Evolutionary conservation across 1,140 invertebrate species (phyloP).

Genomic region (Phortica variegata): DNA sequence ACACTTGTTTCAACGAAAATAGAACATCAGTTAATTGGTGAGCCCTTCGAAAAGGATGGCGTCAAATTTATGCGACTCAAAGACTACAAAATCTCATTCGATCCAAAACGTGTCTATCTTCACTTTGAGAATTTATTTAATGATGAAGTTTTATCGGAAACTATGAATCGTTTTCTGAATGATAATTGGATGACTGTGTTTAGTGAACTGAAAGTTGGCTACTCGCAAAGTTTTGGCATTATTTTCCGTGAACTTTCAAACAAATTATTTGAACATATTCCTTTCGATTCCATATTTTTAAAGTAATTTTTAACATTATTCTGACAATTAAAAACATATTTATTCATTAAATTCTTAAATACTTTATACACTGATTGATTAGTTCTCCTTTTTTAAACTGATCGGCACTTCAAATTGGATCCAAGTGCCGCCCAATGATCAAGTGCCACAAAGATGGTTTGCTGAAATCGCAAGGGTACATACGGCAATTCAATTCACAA

Average conservation of each 20-base stretch:
- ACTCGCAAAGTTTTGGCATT: conserved; percentile 64
- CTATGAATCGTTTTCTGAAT: conserved; percentile 66
- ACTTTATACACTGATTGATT: too few species aligned
- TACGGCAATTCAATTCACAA: too few species aligned
- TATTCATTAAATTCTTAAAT: too few species aligned
- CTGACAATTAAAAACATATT: too few species aligned
- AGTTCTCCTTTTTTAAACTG: too few species aligned
- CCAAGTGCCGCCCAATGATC: too few species aligned
- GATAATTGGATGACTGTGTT: conserved; percentile 68
- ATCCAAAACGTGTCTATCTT: conserved; percentile 60
- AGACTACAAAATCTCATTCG: conserved; percentile 63
- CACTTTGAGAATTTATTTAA: conserved; percentile 67
- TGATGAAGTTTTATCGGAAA: conserved; percentile 61
- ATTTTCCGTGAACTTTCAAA: conserved; percentile 65
- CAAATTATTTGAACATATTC: conserved; percentile 65
- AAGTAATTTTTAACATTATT: too few species aligned
- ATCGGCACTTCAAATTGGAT: too few species aligned
- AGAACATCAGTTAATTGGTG: conserved; percentile 62
- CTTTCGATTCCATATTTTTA: conserved; percentile 65
- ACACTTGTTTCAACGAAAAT: conserved; percentile 65
- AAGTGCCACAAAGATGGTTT: too few species aligned
- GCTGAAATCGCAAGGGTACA: too few species aligned
- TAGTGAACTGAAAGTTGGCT: conserved; percentile 65
- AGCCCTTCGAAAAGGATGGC: conserved; percentile 62
- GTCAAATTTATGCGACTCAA: conserved; percentile 64